Percentiles rank a stretch among this genome's conserved stretches.
Evolutionary conservation across 2,888 invertebrate species (phyloP).

Genomic region (Brenthis daphne): DNA sequence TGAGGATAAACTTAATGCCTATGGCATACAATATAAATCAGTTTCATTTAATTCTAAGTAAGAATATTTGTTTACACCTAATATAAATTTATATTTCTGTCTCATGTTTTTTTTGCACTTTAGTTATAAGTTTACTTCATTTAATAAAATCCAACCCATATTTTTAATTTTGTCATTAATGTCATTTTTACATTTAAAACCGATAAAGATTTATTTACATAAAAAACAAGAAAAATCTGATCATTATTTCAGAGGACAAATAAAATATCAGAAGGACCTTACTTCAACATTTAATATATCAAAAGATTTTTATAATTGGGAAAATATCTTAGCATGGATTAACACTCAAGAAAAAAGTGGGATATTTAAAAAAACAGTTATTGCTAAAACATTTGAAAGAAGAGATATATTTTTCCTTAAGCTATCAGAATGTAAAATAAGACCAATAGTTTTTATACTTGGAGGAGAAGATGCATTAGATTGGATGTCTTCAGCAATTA

Average conservation of each 20-base stretch:
- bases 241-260: not conserved
- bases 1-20: slow-evolving; percentile 50
- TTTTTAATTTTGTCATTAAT: no score
- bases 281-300: slow-evolving; percentile 24
- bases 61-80: slow-evolving; percentile 34
- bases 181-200: no score
- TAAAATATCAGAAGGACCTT: not conserved
- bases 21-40: slow-evolving; percentile 55
- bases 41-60: slow-evolving; percentile 45
- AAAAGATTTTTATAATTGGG: slow-evolving; percentile 49
- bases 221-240: no score
- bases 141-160: no score
- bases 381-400: slow-evolving; percentile 59
- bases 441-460: slow-evolving; percentile 55
- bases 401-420: slow-evolving; percentile 60
- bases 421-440: slow-evolving; percentile 48
- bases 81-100: no score
- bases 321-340: slow-evolving; percentile 51
- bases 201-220: no score
- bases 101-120: no score
- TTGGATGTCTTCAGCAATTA: slow-evolving; percentile 62
- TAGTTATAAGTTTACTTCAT: no score
- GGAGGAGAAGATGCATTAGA: slow-evolving; percentile 70
- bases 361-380: slow-evolving; percentile 50
- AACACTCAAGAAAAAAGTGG: slow-evolving; percentile 42